Evolutionary conservation across 2,113 vertebrate species (phyloP).

Genomic region (Miniopterus natalensis): DNA sequence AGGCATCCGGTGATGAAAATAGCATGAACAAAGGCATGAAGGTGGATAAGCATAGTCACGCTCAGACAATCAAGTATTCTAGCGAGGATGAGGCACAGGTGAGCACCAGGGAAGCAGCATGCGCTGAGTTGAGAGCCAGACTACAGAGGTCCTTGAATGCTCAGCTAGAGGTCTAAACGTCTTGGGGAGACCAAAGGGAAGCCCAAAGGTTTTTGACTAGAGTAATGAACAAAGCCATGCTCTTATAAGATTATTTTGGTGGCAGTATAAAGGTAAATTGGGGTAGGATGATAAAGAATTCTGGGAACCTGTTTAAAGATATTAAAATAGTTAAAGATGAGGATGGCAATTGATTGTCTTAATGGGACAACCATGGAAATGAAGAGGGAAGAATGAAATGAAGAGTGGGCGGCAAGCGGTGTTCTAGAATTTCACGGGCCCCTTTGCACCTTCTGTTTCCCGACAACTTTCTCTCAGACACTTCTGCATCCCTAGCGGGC

Average conservation of each 20-base stretch:
- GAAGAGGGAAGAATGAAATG: not conserved
- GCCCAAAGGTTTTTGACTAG: not conserved
- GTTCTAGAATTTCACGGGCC: not conserved
- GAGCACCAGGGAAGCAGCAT: not conserved
- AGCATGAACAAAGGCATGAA: not conserved
- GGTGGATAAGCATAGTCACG: not conserved
- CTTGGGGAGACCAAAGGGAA: not conserved
- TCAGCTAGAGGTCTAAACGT: not conserved
- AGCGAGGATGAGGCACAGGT: not conserved
- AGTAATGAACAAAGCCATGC: not conserved
- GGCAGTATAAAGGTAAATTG: not conserved
- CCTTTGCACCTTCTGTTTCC: not conserved
- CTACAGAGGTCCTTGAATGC: not conserved
- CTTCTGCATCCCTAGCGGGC: not conserved
- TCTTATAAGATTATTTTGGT: not conserved
- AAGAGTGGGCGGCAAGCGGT: not conserved
- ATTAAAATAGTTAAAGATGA: not conserved
- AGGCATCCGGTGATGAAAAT: not conserved
- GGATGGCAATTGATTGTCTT: not conserved
- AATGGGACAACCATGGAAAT: not conserved
- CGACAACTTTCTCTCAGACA: not conserved
- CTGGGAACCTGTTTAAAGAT: not conserved
- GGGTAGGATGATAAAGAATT: not conserved
- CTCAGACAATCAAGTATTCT: not conserved
- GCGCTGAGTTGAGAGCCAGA: not conserved